phyloP scores from a whole-genome alignment of 2,888 invertebrate species.

The Rhagium mordax region DNA sequence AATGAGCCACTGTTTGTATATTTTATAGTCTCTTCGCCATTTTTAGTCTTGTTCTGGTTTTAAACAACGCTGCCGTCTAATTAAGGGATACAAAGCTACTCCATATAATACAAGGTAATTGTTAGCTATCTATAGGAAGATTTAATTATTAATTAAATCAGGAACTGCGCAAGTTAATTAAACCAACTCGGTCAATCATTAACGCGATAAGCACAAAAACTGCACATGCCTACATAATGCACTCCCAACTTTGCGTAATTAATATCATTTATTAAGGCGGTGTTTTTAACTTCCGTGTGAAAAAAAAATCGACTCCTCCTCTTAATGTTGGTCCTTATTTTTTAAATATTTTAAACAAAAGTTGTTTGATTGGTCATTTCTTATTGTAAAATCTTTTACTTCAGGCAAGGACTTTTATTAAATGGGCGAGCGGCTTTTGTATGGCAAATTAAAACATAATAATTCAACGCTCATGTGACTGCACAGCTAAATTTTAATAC shows the following conservation, averaged over 20 bases:
- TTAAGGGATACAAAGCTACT: slow-evolving; percentile 62
- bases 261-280: no score
- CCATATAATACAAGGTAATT: slow-evolving; percentile 65
- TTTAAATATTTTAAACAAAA: no score
- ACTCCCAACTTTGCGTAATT: neutral
- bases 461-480: no score
- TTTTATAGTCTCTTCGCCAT: slow-evolving; percentile 67
- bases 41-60: slow-evolving; percentile 65
- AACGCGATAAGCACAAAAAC: slow-evolving; percentile 39
- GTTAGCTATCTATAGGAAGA: slow-evolving; percentile 66
- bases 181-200: slow-evolving; percentile 53
- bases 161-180: slow-evolving; percentile 64
- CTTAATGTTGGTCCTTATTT: no score
- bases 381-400: no score
- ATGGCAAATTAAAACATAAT: no score
- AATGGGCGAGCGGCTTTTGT: no score
- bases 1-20: slow-evolving; percentile 68
- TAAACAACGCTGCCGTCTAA: slow-evolving; percentile 62
- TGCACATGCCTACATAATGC: neutral
- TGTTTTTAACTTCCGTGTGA: no score
- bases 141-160: slow-evolving; percentile 68
- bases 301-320: no score
- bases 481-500: no score
- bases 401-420: no score
- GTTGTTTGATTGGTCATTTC: no score